A percentile compares a stretch with the other conserved stretches of the same genome.
Evolutionary conservation across 1,140 invertebrate genomes (phyloP).

Genomic region (Drosophila burlai): DNA sequence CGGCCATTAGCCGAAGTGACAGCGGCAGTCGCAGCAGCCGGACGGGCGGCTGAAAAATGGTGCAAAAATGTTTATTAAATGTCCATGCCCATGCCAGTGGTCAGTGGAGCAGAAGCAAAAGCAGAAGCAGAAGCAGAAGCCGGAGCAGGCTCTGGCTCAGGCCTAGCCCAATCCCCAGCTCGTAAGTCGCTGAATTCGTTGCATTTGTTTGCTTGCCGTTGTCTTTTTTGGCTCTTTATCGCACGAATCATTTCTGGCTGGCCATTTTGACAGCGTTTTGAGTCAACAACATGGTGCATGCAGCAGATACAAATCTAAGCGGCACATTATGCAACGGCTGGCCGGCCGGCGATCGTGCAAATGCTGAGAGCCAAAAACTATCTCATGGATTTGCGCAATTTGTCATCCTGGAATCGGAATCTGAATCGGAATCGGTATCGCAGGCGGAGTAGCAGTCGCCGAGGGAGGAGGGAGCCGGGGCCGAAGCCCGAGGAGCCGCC

Average conservation of each 20-base stretch:
- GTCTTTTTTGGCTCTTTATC: constrained; percentile 66
- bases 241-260: constrained; percentile 78
- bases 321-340: constrained; percentile 72
- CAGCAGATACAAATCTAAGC: constrained; percentile 81
- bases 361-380: constrained; percentile 69
- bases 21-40: constrained; percentile 40
- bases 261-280: constrained; percentile 81
- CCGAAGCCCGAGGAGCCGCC: neutral
- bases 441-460: neutral
- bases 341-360: constrained; percentile 51
- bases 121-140: neutral
- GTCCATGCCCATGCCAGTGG: constrained; percentile 55
- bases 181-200: constrained; percentile 15
- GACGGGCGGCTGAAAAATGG: constrained; percentile 65
- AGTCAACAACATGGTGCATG: constrained; percentile 81
- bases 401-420: constrained; percentile 72
- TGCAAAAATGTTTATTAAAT: constrained; percentile 82
- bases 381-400: constrained; percentile 84
- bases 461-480: neutral
- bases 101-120: constrained; percentile 29
- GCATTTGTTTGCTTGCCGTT: constrained; percentile 62
- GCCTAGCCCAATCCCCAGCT: constrained; percentile 34
- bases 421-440: constrained; percentile 26
- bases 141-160: neutral
- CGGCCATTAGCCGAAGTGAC: constrained; percentile 69